phyloP scores from a whole-genome alignment of 2,888 invertebrate genomes.

The Thecophora atra region DNA sequence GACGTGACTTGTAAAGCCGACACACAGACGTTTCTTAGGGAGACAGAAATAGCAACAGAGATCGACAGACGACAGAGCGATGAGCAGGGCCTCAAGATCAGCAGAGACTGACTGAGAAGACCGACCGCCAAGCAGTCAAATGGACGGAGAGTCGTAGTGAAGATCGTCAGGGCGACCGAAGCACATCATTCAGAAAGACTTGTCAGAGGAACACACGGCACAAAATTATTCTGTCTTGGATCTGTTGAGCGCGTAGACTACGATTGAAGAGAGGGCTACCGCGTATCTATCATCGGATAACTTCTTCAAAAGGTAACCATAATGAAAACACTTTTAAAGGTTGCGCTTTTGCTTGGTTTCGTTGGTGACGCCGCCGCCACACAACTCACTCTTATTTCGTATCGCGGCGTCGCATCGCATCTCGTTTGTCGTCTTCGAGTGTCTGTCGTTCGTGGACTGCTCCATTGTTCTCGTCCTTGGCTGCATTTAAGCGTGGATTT shows the following conservation, averaged over 20 bases:
- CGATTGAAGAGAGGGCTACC: slow-evolving; percentile 18
- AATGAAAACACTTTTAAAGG: slow-evolving; percentile 29
- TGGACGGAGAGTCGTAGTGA: not conserved
- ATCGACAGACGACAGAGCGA: no score
- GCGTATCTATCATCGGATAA: not conserved
- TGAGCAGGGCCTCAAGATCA: not conserved
- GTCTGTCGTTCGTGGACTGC: not conserved
- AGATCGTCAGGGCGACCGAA: not conserved
- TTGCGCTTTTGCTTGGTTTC: slow-evolving; percentile 10
- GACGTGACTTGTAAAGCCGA: slow-evolving; percentile 17
- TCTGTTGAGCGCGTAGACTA: slow-evolving; percentile 10
- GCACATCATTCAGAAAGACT: no score
- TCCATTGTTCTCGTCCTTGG: no score
- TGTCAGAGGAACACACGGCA: not conserved
- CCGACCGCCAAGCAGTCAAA: not conserved
- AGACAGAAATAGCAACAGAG: no score
- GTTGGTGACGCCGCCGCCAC: not conserved
- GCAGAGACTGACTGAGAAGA: not conserved
- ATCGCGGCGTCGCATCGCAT: no score
- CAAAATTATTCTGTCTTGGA: not conserved
- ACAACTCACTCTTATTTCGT: not conserved
- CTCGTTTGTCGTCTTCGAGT: not conserved
- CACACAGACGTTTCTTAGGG: not conserved
- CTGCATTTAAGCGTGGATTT: slow-evolving; percentile 9
- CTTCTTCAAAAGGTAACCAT: slow-evolving; percentile 6